Evolutionary conservation across 2,797 vertebrate genomes (phyloP), one percentile per base, ranked within the genome.

Genomic region (Mallotus villosus): DNA sequence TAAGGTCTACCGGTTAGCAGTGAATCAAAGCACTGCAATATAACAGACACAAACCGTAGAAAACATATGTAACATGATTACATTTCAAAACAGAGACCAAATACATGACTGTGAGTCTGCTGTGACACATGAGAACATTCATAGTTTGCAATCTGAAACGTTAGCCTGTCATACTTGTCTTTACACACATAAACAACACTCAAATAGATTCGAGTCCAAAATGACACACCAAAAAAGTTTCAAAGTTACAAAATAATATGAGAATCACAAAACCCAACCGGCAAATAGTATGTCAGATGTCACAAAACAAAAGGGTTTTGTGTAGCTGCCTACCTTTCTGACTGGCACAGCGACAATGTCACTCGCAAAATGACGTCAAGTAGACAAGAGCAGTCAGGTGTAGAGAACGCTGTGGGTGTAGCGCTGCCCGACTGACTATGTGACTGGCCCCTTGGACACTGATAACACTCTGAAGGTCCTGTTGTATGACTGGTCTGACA

Each of bases 301-400:
- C 49, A 63, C 0, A 1, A 27, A 64, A 3, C 0, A 2, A 24
- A 64, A 19, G 21, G 14, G 1, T 53, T 1, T 4, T 11, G 2
- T 12, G 21, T 70, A 62, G 32, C 0, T 70, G 4, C 79, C 3
- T 87, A 91, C 88, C 88, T 89, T 75, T 25, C 76, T 34, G 46
- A 67, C 46, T 57, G 58, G 55, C 51, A 74, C 37, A 32, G 25
- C 67, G 51, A 67, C 65, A 53, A 25, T 27, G 49, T 24, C 65
- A 57, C 19, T 55, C 16, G 68, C 63, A 41, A 71, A 79, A 68
- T 25, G 70, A 17, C 76, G 82, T 78, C 74, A 61, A 79, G 70
- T 53, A 67, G 67, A 68, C 27, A 34, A 61, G 2, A 59, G 65
- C 55, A 2, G 58, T 74, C 59, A 76, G 76, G 24, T 70, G 63